phyloP scores from a whole-genome alignment of 2,797 vertebrate species.

The Synaphobranchus kaupii region DNA sequence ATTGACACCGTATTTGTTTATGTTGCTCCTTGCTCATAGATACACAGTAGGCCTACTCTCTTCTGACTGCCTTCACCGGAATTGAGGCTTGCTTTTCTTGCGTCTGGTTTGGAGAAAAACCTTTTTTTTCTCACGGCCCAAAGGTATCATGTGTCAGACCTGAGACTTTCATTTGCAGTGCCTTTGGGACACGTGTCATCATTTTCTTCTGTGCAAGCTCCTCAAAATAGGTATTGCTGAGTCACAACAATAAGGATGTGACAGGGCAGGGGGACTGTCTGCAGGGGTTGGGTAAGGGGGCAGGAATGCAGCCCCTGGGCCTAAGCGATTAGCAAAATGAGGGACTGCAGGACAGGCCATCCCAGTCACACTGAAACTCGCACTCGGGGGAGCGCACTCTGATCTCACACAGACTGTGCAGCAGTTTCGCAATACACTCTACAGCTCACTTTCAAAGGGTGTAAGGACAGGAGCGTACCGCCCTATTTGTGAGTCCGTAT shows the following conservation, averaged over 20 bases:
- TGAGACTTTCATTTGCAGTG: constrained; percentile 49
- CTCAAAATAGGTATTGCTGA: constrained; percentile 28
- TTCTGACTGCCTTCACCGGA: constrained; percentile 41
- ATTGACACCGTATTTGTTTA: not conserved
- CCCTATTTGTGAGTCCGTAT: not conserved
- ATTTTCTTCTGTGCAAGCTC: constrained; percentile 46
- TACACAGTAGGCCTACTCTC: not conserved
- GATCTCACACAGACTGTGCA: not conserved
- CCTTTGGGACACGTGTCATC: constrained; percentile 49
- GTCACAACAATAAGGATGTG: constrained; percentile 28
- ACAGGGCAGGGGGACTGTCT: constrained; percentile 24
- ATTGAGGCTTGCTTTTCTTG: constrained; percentile 56
- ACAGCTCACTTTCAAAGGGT: not conserved
- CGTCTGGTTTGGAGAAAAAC: constrained; percentile 56
- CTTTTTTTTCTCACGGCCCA: constrained; percentile 59
- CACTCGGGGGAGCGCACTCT: constrained; percentile 8
- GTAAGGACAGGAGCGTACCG: not conserved
- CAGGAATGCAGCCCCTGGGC: constrained; percentile 41
- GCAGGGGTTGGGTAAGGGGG: not conserved
- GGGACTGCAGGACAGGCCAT: constrained; percentile 37
- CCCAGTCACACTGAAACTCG: constrained; percentile 33
- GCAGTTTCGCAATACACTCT: not conserved
- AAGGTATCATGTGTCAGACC: constrained; percentile 60
- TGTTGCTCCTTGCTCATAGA: not conserved
- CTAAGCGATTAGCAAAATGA: constrained; percentile 42